Conservation (phyloP, 2,113 vertebrate genomes). For the Sialia sialis region DNA sequence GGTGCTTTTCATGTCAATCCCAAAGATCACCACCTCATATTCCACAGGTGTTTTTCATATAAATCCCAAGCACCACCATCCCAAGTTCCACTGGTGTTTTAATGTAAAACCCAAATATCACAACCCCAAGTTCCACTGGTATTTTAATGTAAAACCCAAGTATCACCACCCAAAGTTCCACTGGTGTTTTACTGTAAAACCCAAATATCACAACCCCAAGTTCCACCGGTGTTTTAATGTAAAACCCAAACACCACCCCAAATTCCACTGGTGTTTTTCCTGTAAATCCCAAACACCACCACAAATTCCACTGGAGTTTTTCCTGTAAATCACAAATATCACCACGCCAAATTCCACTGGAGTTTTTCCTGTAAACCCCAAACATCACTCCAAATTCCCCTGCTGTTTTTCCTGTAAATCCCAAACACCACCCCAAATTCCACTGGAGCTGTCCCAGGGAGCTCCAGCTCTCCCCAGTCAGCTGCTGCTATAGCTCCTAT, state of each 20-base stretch:
- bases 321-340: neutral
- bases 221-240: neutral
- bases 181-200: no score
- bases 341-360: neutral
- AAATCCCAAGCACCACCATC: neutral
- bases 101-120: neutral
- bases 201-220: neutral
- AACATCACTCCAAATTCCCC: fast-evolving
- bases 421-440: neutral
- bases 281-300: neutral
- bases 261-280: neutral
- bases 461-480: neutral
- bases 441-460: neutral
- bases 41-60: neutral
- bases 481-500: neutral
- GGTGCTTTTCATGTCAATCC: no score
- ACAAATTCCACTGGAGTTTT: neutral
- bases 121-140: fast-evolving
- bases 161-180: neutral
- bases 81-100: neutral
- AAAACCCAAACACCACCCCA: neutral
- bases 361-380: neutral
- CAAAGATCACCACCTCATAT: fast-evolving
- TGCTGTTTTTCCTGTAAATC: neutral
- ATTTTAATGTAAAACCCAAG: neutral